These are phyloP conservation scores for Gavialis gangeticus DNA, from an alignment of 2,113 vertebrate species.

Conservation along the genomic window DNA sequence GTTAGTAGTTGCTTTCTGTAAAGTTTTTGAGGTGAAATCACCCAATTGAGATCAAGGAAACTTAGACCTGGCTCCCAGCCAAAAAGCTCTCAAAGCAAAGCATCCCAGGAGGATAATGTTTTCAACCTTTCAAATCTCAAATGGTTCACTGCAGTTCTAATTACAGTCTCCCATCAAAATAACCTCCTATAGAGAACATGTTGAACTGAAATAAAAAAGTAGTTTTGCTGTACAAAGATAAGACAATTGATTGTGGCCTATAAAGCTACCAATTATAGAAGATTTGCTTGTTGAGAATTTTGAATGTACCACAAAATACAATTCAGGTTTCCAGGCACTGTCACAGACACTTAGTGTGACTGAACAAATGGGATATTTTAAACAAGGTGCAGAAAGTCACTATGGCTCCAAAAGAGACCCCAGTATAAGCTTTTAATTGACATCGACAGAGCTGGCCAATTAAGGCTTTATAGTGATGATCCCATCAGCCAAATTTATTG, in stretches of 20 bases:
- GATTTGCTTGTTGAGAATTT: slow-evolving; percentile 5
- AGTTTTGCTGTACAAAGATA: neutral
- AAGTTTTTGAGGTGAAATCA: slow-evolving; percentile 2
- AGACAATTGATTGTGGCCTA: slow-evolving; percentile 7
- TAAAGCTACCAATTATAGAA: slow-evolving; percentile 11
- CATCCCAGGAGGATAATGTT: slow-evolving; percentile 24
- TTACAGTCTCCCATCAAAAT: slow-evolving; percentile 34
- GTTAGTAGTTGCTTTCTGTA: neutral
- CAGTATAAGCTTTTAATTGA: slow-evolving; percentile 19
- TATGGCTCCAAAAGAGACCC: neutral
- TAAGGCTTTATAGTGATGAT: slow-evolving; percentile 37
- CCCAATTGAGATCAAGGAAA: neutral
- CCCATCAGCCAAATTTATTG: slow-evolving; percentile 40
- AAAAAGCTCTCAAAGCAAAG: neutral
- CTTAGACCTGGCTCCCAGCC: neutral
- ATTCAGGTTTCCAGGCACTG: neutral
- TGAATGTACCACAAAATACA: neutral
- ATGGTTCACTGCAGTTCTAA: slow-evolving; percentile 41
- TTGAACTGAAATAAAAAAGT: neutral
- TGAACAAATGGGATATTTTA: slow-evolving; percentile 36
- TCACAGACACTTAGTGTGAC: neutral
- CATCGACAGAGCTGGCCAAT: slow-evolving; percentile 58
- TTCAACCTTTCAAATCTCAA: slow-evolving; percentile 41
- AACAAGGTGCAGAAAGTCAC: neutral
- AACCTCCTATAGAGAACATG: neutral